Conservation (phyloP, 2,797 vertebrate genomes). For the Gadopsis bispinosus region DNA sequence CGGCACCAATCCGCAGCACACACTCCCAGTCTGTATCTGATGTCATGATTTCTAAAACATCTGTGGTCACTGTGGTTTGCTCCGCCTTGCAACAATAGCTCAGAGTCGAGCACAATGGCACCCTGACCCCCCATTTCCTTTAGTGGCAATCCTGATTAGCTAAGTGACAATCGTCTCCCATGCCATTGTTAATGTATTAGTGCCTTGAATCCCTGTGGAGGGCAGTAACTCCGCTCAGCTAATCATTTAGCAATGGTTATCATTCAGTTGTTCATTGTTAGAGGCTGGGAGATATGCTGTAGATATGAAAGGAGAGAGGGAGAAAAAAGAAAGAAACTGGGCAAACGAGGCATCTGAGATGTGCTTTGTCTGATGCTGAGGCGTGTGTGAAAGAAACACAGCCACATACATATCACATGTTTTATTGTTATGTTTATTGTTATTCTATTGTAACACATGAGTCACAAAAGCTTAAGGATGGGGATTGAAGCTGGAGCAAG, state of each 20-base stretch:
- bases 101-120: slow-evolving; percentile 72
- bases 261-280: slow-evolving; percentile 60
- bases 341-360: slow-evolving; percentile 5
- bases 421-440: too few species aligned
- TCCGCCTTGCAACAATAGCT: slow-evolving; percentile 65
- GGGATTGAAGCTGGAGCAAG: not conserved
- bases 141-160: slow-evolving; percentile 75
- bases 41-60: slow-evolving; percentile 69
- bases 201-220: slow-evolving; percentile 68
- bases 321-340: slow-evolving; percentile 9
- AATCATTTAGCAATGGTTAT: slow-evolving; percentile 72
- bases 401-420: not conserved
- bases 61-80: slow-evolving; percentile 63
- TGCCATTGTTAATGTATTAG: slow-evolving; percentile 77
- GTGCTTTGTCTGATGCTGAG: slow-evolving; percentile 23
- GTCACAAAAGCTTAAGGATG: too few species aligned
- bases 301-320: slow-evolving; percentile 17
- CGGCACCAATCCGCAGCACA: slow-evolving; percentile 15
- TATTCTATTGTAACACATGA: too few species aligned
- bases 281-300: slow-evolving; percentile 27
- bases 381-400: slow-evolving; percentile 12
- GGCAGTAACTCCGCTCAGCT: slow-evolving; percentile 58
- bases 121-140: slow-evolving; percentile 76
- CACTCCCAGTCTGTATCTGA: slow-evolving; percentile 49
- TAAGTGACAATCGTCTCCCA: slow-evolving; percentile 69